Conservation (phyloP, 1,140 invertebrate genomes). For the Melitaea cinxia region DNA sequence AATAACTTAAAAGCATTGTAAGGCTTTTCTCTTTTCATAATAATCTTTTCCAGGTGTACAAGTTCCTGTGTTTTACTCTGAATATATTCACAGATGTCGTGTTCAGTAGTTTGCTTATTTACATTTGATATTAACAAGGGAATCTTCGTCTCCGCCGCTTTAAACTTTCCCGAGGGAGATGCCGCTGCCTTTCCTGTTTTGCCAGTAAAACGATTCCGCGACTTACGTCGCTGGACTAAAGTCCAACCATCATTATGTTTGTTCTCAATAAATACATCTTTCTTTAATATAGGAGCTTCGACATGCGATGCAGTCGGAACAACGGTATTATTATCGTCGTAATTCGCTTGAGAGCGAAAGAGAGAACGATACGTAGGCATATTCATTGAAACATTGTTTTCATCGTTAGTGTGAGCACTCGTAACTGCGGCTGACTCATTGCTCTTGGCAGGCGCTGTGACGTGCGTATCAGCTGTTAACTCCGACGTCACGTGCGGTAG, state of each 20-base stretch:
- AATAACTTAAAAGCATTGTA: constrained; percentile 16
- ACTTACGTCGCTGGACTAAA: constrained; percentile 1
- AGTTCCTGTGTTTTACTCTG: constrained; percentile 3
- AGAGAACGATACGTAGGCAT: background rate
- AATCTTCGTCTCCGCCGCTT: constrained; percentile 7
- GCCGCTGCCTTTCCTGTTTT: background rate
- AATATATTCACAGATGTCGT: constrained; percentile 13
- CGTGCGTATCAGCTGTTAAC: background rate
- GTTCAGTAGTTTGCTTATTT: constrained; percentile 9
- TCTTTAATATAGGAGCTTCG: background rate
- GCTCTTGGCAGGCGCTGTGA: background rate
- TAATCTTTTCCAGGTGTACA: constrained; percentile 2
- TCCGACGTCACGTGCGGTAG: constrained; percentile 6
- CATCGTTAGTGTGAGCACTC: background rate
- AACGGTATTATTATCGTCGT: background rate
- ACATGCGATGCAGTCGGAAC: background rate
- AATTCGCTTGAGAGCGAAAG: too few relatives aligned
- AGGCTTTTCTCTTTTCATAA: constrained; percentile 3
- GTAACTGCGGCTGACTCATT: background rate
- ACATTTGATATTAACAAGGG: constrained; percentile 13
- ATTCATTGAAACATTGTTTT: background rate
- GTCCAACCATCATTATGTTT: constrained; percentile 1
- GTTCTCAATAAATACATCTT: background rate
- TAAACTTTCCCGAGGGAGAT: too few relatives aligned
- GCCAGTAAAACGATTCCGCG: background rate